Evolutionary conservation across 2,113 vertebrate species (phyloP).

Genomic region (Catagonus wagneri): DNA sequence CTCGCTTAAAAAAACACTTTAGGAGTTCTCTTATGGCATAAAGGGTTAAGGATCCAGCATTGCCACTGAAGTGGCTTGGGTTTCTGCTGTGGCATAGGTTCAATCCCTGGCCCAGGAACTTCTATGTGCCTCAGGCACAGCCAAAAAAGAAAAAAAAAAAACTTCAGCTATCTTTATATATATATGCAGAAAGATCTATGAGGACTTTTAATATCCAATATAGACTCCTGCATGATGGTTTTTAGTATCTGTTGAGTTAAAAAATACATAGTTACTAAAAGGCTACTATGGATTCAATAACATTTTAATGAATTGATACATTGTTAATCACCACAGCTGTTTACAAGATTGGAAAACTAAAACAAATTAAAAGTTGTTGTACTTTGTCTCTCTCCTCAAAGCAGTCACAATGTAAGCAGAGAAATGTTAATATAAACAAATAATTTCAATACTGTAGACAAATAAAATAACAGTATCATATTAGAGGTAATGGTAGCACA

Average conservation of each 20-base stretch:
- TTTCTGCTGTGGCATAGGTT: too few relatives aligned
- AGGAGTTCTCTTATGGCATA: not conserved
- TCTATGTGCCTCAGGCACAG: too few relatives aligned
- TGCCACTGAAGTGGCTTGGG: too few relatives aligned
- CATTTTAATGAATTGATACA: not conserved
- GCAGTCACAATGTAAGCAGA: conserved; percentile 42
- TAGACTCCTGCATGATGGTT: not conserved
- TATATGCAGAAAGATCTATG: not conserved
- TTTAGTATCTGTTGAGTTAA: not conserved
- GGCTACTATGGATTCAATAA: not conserved
- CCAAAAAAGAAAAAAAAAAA: too few relatives aligned
- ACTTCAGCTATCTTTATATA: too few relatives aligned
- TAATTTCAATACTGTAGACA: not conserved
- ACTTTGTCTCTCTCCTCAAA: not conserved
- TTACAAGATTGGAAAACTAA: not conserved
- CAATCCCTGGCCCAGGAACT: too few relatives aligned
- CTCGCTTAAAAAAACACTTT: conserved; percentile 13
- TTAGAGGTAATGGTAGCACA: not conserved
- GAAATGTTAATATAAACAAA: conserved; percentile 41
- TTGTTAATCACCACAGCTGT: not conserved
- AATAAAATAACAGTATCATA: conserved; percentile 14
- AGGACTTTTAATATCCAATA: conserved; percentile 33
- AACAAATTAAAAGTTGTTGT: not conserved
- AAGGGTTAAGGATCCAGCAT: too few relatives aligned
- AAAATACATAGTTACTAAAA: conserved; percentile 47